phyloP scores from a whole-genome alignment of 2,113 vertebrate genomes.

The Epinephelus fuscoguttatus region DNA sequence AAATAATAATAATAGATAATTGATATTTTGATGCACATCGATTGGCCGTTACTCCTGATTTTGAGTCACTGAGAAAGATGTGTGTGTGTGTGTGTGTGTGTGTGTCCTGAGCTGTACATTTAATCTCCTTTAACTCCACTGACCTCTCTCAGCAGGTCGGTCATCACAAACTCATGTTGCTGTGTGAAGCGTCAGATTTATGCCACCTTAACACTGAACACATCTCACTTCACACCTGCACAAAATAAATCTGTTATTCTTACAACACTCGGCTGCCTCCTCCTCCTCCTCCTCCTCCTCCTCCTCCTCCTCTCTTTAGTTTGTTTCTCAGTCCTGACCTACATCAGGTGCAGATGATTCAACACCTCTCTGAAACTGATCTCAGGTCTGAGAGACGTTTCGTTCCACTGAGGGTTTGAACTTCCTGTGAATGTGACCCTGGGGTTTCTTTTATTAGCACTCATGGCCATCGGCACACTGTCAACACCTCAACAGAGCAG shows the following conservation, averaged over 20 bases:
- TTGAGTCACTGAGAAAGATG: not conserved
- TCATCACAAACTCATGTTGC: constrained; percentile 27
- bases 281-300: not conserved
- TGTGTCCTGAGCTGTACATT: not conserved
- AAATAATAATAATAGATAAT: too few species aligned
- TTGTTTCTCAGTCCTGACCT: not conserved
- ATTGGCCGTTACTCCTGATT: not conserved
- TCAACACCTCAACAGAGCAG: too few species aligned
- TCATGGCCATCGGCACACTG: too few species aligned
- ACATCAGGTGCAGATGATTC: not conserved
- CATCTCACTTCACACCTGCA: constrained; percentile 7
- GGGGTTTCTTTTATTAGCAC: not conserved
- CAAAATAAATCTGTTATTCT: constrained; percentile 2
- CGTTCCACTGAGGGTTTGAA: not conserved
- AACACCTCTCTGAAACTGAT: not conserved
- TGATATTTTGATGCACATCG: too few species aligned
- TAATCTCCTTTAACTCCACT: constrained; percentile 1
- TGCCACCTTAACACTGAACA: not conserved
- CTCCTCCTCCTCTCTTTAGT: not conserved
- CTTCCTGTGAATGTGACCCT: not conserved
- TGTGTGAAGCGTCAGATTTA: not conserved
- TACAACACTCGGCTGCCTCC: not conserved
- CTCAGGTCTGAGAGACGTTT: not conserved
- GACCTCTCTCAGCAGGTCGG: not conserved
- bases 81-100: not conserved